Evolutionary conservation across 2,888 invertebrate species (phyloP).

Genomic region (Bedellia somnulentella): DNA sequence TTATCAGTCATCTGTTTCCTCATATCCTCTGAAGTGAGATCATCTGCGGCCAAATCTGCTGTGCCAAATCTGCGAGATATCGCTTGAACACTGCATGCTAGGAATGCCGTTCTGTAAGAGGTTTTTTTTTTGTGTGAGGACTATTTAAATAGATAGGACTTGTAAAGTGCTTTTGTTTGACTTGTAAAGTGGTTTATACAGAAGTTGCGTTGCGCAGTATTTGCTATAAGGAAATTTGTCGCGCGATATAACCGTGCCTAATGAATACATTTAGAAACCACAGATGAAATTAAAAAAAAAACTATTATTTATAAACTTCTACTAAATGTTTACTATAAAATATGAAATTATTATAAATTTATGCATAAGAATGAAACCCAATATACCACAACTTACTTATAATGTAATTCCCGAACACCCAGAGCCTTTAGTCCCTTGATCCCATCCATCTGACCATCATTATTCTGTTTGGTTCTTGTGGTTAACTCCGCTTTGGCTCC

Average conservation of each 20-base stretch:
- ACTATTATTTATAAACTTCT: no score
- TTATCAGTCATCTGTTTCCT: slow-evolving; percentile 91
- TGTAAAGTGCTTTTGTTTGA: no score
- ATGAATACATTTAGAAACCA: no score
- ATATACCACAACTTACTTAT: slow-evolving; percentile 45
- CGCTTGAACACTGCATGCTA: slow-evolving; percentile 89
- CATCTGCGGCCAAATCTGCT: slow-evolving; percentile 80
- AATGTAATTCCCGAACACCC: slow-evolving; percentile 51
- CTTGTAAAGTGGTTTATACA: no score
- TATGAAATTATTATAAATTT: no score
- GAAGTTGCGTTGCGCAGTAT: no score
- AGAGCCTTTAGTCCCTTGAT: slow-evolving; percentile 80
- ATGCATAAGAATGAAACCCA: no score
- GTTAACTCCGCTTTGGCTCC: slow-evolving; percentile 84
- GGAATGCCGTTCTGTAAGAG: slow-evolving; percentile 82
- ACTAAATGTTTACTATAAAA: no score
- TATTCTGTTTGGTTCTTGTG: slow-evolving; percentile 71
- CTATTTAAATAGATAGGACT: not conserved
- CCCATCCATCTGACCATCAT: slow-evolving; percentile 78
- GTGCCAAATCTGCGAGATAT: slow-evolving; percentile 88
- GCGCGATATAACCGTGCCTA: no score
- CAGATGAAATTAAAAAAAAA: no score
- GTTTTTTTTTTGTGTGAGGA: not conserved
- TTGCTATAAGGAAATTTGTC: no score
- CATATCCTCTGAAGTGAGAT: slow-evolving; percentile 89